Evolutionary conservation across 2,113 vertebrate species (phyloP).

Genomic region (Lynx canadensis): DNA sequence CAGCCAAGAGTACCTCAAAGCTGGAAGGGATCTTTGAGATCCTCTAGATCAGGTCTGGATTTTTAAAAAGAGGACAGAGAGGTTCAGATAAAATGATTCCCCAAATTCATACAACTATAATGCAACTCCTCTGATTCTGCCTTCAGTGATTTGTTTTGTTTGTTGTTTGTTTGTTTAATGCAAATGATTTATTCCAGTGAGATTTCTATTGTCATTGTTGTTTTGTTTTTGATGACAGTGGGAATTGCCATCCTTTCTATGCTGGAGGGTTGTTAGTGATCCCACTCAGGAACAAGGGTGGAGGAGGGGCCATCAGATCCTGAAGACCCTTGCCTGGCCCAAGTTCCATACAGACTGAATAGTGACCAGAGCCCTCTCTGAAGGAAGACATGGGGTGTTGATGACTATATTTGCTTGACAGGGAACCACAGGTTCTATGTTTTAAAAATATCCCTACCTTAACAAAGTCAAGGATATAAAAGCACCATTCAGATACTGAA

Average conservation of each 20-base stretch:
- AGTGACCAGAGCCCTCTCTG: not conserved
- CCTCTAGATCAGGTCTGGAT: not conserved
- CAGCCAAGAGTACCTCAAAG: not conserved
- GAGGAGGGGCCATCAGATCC: not conserved
- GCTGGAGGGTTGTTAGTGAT: not conserved
- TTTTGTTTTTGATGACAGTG: not conserved
- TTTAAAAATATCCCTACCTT: conserved; percentile 21
- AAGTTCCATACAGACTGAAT: not conserved
- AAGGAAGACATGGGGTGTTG: not conserved
- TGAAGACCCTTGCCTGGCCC: not conserved
- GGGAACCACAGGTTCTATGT: not conserved
- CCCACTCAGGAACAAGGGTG: not conserved
- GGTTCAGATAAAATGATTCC: not conserved
- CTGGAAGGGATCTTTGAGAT: not conserved
- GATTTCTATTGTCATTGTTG: not conserved
- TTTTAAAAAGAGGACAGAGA: not conserved
- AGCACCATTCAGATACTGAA: not conserved
- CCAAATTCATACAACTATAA: not conserved
- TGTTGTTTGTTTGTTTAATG: not conserved
- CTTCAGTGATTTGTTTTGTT: not conserved
- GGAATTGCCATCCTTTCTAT: not conserved
- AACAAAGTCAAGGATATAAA: conserved; percentile 21
- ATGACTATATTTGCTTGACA: not conserved
- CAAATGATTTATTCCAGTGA: not conserved
- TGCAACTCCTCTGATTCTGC: not conserved